Conservation (phyloP, 1,140 invertebrate genomes). For the Penaeus vannamei region DNA sequence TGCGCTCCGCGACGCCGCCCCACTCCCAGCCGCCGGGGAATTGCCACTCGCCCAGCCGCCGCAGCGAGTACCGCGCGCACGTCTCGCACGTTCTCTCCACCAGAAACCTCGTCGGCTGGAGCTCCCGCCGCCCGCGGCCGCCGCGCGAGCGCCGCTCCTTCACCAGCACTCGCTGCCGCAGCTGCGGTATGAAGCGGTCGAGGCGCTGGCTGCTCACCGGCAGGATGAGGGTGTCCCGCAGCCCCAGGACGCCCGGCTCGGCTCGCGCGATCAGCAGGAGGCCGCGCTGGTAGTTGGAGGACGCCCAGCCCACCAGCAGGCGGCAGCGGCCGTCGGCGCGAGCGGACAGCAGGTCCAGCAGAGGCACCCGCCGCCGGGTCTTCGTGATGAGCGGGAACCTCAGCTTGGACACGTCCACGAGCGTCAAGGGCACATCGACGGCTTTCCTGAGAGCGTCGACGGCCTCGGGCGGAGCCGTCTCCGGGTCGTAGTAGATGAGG, state of each 20-base stretch:
- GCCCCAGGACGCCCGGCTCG: constrained; percentile 50
- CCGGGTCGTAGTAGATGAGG: constrained; percentile 58
- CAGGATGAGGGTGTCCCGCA: constrained; percentile 51
- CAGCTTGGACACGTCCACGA: constrained; percentile 59
- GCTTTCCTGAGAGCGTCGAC: constrained; percentile 7
- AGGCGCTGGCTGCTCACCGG: constrained; percentile 54
- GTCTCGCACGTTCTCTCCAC: constrained; percentile 52
- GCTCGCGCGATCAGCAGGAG: constrained; percentile 56
- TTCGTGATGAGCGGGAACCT: constrained; percentile 57
- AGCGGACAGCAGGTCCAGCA: constrained; percentile 50
- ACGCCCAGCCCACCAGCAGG: constrained; percentile 58
- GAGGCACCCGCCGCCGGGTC: constrained; percentile 35
- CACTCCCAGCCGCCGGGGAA: constrained; percentile 46
- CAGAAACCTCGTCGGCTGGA: constrained; percentile 23
- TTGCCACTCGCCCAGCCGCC: constrained; percentile 50
- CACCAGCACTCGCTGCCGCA: constrained; percentile 56
- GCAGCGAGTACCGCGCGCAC: constrained; percentile 20
- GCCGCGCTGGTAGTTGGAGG: constrained; percentile 54
- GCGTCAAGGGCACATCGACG: constrained; percentile 41
- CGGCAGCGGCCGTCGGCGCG: constrained; percentile 57
- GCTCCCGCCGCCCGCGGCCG: constrained; percentile 27
- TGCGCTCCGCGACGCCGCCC: not conserved
- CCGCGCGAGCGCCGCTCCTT: constrained; percentile 7
- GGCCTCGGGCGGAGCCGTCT: constrained; percentile 41
- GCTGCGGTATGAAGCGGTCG: constrained; percentile 58